Conservation (phyloP, 2,888 invertebrate genomes). For the Agrochola macilenta region DNA sequence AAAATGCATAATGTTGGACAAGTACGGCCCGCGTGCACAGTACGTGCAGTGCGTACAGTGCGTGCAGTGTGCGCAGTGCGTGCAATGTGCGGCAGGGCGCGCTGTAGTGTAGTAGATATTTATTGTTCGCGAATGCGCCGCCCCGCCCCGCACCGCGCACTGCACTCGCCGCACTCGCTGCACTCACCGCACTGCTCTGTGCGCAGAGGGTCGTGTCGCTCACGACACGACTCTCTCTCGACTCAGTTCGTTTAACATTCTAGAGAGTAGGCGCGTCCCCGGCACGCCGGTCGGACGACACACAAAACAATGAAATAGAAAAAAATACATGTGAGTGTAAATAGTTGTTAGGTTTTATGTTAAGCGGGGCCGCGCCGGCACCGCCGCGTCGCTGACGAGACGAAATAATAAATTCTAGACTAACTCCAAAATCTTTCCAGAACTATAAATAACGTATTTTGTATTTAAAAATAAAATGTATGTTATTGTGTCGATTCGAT, state of each 20-base stretch:
- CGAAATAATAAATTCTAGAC: slow-evolving; percentile 63
- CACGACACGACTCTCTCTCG: background rate
- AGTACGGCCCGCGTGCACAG: background rate
- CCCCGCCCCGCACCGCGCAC: background rate
- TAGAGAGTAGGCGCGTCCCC: slow-evolving; percentile 35
- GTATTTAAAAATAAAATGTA: slow-evolving; percentile 69
- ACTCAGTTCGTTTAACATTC: slow-evolving; percentile 15
- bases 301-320: slow-evolving; percentile 47
- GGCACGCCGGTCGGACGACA: slow-evolving; percentile 32
- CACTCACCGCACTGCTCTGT: background rate
- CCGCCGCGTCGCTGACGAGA: slow-evolving; percentile 42
- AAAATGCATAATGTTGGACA: slow-evolving; percentile 29
- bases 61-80: background rate
- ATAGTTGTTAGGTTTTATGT: slow-evolving; percentile 67
- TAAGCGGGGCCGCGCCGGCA: slow-evolving; percentile 27
- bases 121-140: slow-evolving; percentile 13
- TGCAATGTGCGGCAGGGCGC: background rate
- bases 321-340: slow-evolving; percentile 66
- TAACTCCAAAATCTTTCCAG: slow-evolving; percentile 65
- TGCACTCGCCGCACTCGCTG: background rate
- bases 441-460: slow-evolving; percentile 72
- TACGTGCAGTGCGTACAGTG: background rate
- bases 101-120: slow-evolving; percentile 16
- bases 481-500: slow-evolving; percentile 69
- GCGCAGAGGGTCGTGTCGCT: background rate